Base-by-base conservation (phyloP, 2,113 vertebrate genomes). In the Phylloscopus trochilus region DNA sequence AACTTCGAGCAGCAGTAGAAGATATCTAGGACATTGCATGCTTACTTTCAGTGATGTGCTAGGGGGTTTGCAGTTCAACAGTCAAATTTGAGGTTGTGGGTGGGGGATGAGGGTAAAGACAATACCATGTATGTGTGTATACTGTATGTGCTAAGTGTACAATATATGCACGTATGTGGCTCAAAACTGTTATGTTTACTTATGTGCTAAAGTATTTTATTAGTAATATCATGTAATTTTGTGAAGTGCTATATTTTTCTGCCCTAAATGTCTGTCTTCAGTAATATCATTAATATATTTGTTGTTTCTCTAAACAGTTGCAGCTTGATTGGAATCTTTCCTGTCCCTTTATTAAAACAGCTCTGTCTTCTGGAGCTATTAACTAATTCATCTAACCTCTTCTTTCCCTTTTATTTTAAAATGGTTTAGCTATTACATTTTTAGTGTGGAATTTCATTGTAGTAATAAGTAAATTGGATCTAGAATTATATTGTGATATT, bases 261-360 rank as follows among this genome's bases (percentile, higher is more conserved):
- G 95, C 95, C 90, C 89, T 96, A 94, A 91, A 87, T 97, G 96
- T 97, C 91, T 92, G 97, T 97, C 94, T 96, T 92, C 95, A 97
- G 90, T 96, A 97, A 97, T 97, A 95, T 97, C 74, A 96, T 96
- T 98, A 98, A 97, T 95, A 30, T 97, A 97, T 97, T 88, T 98
- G 94, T 98, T 97, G 92, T 98, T 97, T 97, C 97, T 98, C 97
- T 97, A 95, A 97, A 96, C 97, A 98, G 97, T 97, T 98, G 96
- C 97, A 97, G 96, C 97, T 95, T 97, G 96, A 97, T 96, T 67
- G 95, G 96, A 97, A 94, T 97, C 94, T 97, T 96, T 97, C 55
- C 23, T 97, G 97, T 97, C 84, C 93, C 83, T 97, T 96, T 96
- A 96, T 88, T 96, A 94, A 95, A 96, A 96, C 68, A 91, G 97